phyloP scores from a whole-genome alignment of 2,888 invertebrate genomes.

The Drosophila borealis region DNA sequence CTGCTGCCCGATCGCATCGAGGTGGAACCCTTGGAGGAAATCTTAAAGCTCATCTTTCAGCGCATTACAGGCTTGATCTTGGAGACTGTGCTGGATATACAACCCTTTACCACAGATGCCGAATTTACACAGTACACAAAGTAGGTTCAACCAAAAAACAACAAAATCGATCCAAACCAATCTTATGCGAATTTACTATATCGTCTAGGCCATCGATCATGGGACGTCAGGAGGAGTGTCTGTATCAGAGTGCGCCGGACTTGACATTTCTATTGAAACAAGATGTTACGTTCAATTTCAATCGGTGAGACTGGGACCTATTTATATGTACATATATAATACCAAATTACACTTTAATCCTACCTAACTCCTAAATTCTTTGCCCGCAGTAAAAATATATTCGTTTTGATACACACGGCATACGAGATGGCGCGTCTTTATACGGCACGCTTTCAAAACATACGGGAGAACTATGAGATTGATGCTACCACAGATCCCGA shows the following conservation, averaged over 20 bases:
- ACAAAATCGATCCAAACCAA: not conserved
- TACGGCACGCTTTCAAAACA: conserved; percentile 88
- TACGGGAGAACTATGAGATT: conserved; percentile 89
- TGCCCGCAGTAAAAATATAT: conserved; percentile 85
- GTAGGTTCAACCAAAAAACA: conserved; percentile 68
- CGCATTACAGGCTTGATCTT: conserved; percentile 79
- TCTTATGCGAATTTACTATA: not conserved
- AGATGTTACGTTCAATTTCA: conserved; percentile 85
- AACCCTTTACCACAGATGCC: conserved; percentile 90
- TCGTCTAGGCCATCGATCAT: conserved; percentile 90
- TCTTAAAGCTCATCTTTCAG: conserved; percentile 75
- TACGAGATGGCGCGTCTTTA: conserved; percentile 89
- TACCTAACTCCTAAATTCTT: not conserved
- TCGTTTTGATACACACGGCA: conserved; percentile 86
- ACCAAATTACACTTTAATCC: too few species aligned
- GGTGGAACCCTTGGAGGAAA: conserved; percentile 84
- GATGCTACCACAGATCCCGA: conserved; percentile 89
- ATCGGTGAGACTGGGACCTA: conserved; percentile 67
- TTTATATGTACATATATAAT: too few species aligned
- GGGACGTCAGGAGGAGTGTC: conserved; percentile 91
- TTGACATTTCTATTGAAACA: conserved; percentile 89
- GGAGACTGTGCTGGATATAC: conserved; percentile 89
- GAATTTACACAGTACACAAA: conserved; percentile 90
- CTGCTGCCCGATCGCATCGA: conserved; percentile 87
- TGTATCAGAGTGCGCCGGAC: conserved; percentile 90